A percentile compares a stretch with the other conserved stretches of the same genome.
Conservation (phyloP, 2,113 vertebrate genomes). For the Notiomystis cincta region DNA sequence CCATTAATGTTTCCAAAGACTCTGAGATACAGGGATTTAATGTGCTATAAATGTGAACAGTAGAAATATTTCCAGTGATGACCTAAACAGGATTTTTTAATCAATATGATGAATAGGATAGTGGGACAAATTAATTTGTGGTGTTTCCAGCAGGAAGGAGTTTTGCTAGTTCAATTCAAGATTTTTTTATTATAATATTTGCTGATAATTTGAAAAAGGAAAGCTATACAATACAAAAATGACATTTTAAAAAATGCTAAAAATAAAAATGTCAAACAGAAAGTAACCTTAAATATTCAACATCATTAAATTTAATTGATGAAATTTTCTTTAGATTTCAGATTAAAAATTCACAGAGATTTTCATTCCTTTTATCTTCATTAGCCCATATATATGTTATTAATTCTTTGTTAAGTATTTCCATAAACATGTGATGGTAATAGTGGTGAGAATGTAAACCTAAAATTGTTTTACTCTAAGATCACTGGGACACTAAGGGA, state of each 20-base stretch:
- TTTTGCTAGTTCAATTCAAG: not conserved
- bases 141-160: not conserved
- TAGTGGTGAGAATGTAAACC: not conserved
- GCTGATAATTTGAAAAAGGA: not conserved
- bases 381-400: not conserved
- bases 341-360: not conserved
- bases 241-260: not conserved
- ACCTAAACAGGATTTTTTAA: constrained; percentile 17
- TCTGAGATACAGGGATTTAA: not conserved
- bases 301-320: not conserved
- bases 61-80: constrained; percentile 7
- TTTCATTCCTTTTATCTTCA: not conserved
- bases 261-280: not conserved
- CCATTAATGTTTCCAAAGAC: not conserved
- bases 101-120: not conserved
- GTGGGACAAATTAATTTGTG: not conserved
- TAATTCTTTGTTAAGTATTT: not conserved
- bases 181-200: not conserved
- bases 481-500: not conserved
- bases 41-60: not conserved
- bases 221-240: not conserved
- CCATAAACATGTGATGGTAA: not conserved
- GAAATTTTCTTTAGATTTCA: not conserved
- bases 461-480: not conserved
- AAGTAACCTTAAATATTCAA: not conserved